Base-by-base conservation (phyloP, 2,797 vertebrate genomes). In the Pyrrhura leucotis region DNA sequence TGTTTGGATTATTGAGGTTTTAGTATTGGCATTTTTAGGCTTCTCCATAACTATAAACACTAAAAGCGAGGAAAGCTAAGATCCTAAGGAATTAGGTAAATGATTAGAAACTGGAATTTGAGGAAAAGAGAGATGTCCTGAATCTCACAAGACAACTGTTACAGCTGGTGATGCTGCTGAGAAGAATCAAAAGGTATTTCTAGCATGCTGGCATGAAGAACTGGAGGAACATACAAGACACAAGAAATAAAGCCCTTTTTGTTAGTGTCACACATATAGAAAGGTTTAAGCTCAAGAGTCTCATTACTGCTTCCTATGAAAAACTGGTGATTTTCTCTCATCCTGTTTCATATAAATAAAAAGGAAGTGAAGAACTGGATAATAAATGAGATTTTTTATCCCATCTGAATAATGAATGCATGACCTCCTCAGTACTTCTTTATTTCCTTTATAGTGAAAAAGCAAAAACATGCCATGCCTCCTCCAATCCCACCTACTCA, bases 401-500 rank as follows among this genome's bases (percentile, higher is more conserved):
- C n/a, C 31, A 42, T 28, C 48, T 85, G 45, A 69, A 58, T 50
- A 50, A 85, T 29, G 40, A 78, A 88, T 62, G 40, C 19, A 74
- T 26, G n/a, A 53, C 40, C 18, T 83, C 39, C 81, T 84, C 42
- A 40, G 21, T 63, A 81, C 33, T 90, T 65, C 59, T 73, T 86
- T 71, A 88, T 86, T 90, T 92, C 3, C 11, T 89, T 68, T n/a
- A 58, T 7, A 19, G 48, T 35, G 45, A 89, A 81, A 91, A 92
- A 90, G 37, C 69, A 79, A 91, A 87, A 90, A 11, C 56, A 85
- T 50, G 56, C 44, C 9, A 0, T 65, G 67, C 78, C 44, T 93
- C 78, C 85, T 81, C 92, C 83, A 78, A 51, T 72, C 88, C 85
- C 71, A 93, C 61, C 65, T 90, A 80, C 84, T 94, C 73, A 89